Evolutionary conservation across 92 coral and sea anemone species (phyloP), one percentile per base, ranked within the genome.

Genomic region (Pocillopora meandrina): DNA sequence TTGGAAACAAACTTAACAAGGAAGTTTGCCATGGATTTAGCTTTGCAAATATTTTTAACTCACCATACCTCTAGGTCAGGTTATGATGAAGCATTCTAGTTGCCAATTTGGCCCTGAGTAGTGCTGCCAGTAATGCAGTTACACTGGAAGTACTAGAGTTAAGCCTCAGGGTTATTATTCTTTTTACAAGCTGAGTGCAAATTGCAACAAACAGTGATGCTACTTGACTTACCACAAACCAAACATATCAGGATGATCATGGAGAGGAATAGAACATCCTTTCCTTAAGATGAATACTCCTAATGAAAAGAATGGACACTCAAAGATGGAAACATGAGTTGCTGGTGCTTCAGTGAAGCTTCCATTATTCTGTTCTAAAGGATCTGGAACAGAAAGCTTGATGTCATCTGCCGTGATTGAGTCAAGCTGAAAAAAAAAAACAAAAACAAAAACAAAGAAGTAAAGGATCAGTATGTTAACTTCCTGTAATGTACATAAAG

Each of bases 191-290:
- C 31, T 26, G 31, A 26, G 31, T 26, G 31, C 31, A 26, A 26
- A 26, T 26, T 26, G 1, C 31, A 26, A 26, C 31, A 42, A 42
- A 42, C 8, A 42, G 52, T 42, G 4, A 3, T 42, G 8, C 52
- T 42, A 42, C 1, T 5, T 68, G 17, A 65, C 98, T 92, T 87
- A 96, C 99, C 95, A 90, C 23, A 96, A 85, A 49, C 99, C 99
- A 89, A 80, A 85, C 99, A 96, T 96, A 61, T 93, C 92, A 20
- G 99, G 98, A 78, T 96, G 99, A 76, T 94, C 97, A 72, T 96
- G 99, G n/a, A 96, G 93, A 55, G 99, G 99, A 17, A 96, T 87
- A 56, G 87, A 87, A 77, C 91, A 78, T 11, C 96, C 99, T 63
- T 86, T 91, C 34, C 90, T 92, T 10, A 96, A 84, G 33, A 96